phyloP scores from a whole-genome alignment of 2,888 invertebrate species.

The Trichacis sp. region DNA sequence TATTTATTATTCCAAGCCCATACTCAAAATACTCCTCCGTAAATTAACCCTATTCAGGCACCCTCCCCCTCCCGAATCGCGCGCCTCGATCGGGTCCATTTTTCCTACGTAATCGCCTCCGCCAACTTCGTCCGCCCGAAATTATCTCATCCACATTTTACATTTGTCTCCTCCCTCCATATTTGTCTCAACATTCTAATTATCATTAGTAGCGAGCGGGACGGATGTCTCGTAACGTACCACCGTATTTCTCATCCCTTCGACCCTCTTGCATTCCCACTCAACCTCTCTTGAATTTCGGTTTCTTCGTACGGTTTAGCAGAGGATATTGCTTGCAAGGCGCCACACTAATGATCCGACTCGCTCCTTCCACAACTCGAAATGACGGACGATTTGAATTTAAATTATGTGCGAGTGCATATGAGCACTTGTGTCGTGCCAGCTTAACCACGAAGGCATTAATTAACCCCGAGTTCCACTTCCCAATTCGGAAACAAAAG shows the following conservation, averaged over 20 bases:
- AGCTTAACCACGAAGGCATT: slow-evolving; percentile 37
- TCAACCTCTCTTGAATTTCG: slow-evolving; percentile 47
- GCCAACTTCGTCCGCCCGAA: slow-evolving; percentile 11
- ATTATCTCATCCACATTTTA: slow-evolving; percentile 41
- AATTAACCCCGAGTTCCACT: no score
- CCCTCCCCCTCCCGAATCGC: no score
- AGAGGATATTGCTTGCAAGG: slow-evolving; percentile 54
- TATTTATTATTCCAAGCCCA: no score
- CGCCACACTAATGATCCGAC: slow-evolving; percentile 44
- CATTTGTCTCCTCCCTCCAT: slow-evolving; percentile 46
- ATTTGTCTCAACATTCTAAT: slow-evolving; percentile 64
- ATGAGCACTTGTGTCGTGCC: slow-evolving; percentile 42
- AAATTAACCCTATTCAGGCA: no score
- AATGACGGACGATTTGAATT: slow-evolving; percentile 45
- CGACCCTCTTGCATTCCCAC: slow-evolving; percentile 50
- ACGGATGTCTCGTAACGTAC: slow-evolving; percentile 62
- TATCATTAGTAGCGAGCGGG: slow-evolving; percentile 63
- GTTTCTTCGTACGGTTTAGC: slow-evolving; percentile 52
- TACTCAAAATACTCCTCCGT: no score
- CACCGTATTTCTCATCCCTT: slow-evolving; percentile 51
- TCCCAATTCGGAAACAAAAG: no score
- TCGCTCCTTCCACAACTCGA: slow-evolving; percentile 33
- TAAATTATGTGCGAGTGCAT: slow-evolving; percentile 45
- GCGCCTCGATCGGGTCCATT: no score
- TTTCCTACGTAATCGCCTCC: background rate